phyloP scores from a whole-genome alignment of 2,888 invertebrate species.

The Cataglyphis altisquamis region DNA sequence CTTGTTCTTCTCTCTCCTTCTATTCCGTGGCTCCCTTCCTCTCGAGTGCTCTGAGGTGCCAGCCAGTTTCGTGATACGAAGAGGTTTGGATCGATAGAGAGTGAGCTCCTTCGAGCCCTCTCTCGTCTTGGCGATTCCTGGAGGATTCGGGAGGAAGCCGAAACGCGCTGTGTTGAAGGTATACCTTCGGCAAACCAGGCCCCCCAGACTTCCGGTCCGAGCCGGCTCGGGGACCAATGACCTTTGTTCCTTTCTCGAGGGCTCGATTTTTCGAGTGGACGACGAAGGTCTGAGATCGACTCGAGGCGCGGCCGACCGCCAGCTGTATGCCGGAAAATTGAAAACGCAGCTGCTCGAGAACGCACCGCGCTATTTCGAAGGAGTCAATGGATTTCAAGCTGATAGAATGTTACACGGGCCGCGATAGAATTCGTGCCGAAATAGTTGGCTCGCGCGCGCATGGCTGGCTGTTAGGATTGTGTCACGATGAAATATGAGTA shows the following conservation, averaged over 20 bases:
- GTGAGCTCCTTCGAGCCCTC: slow-evolving; percentile 68
- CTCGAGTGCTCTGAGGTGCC: slow-evolving; percentile 68
- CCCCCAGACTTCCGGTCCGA: slow-evolving; percentile 59
- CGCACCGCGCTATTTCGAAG: slow-evolving; percentile 33
- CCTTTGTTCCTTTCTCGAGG: slow-evolving; percentile 71
- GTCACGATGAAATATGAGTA: slow-evolving; percentile 21
- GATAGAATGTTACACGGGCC: slow-evolving; percentile 42
- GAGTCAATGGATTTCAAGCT: slow-evolving; percentile 49
- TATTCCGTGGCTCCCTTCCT: slow-evolving; percentile 44
- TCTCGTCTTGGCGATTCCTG: slow-evolving; percentile 70
- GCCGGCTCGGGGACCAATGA: slow-evolving; percentile 61
- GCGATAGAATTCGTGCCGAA: slow-evolving; percentile 22
- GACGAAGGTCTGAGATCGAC: slow-evolving; percentile 65
- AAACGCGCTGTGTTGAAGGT: slow-evolving; percentile 38
- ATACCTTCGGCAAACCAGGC: slow-evolving; percentile 26
- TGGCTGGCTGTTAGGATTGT: not conserved
- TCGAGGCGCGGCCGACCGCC: slow-evolving; percentile 51
- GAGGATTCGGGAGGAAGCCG: slow-evolving; percentile 69
- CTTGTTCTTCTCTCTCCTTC: slow-evolving; percentile 11
- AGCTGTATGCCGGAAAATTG: slow-evolving; percentile 73
- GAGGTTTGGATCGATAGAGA: slow-evolving; percentile 74
- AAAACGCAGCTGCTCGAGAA: slow-evolving; percentile 70
- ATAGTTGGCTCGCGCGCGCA: slow-evolving; percentile 32
- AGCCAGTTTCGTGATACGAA: slow-evolving; percentile 76
- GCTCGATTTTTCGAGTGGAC: slow-evolving; percentile 67